Evolutionary conservation across 2,113 vertebrate species (phyloP).

Genomic region (Alectura lathami): DNA sequence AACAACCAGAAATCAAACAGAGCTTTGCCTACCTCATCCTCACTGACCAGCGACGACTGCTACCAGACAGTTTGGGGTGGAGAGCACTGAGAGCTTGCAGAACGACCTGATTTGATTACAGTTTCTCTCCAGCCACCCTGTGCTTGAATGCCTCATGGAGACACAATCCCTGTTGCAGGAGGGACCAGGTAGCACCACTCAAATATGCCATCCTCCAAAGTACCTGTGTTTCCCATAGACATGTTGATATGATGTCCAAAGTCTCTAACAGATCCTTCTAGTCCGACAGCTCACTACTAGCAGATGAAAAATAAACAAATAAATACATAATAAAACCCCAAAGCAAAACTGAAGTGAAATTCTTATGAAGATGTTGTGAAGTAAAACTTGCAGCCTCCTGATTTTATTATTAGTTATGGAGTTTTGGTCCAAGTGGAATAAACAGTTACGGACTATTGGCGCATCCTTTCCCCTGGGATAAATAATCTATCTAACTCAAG

Average conservation of each 20-base stretch:
- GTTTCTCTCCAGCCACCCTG: not conserved
- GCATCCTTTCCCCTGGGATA: not conserved
- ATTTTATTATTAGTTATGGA: not conserved
- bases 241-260: not conserved
- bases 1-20: not conserved
- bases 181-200: not conserved
- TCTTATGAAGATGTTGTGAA: not conserved
- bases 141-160: fast-evolving
- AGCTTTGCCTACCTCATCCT: not conserved
- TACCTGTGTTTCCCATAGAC: not conserved
- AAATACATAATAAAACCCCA: not conserved
- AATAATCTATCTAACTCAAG: not conserved
- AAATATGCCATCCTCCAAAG: not conserved
- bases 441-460: not conserved
- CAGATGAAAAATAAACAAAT: not conserved
- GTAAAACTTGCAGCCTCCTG: not conserved
- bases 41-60: not conserved
- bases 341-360: not conserved
- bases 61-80: not conserved
- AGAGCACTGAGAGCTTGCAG: not conserved
- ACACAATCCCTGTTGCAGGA: not conserved
- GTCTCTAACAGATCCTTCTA: not conserved
- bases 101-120: not conserved
- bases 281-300: not conserved
- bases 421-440: not conserved